Percentiles rank a stretch among this genome's conserved stretches.
phyloP scores from a whole-genome alignment of 2,797 vertebrate genomes.

The Buphagus erythrorhynchus region DNA sequence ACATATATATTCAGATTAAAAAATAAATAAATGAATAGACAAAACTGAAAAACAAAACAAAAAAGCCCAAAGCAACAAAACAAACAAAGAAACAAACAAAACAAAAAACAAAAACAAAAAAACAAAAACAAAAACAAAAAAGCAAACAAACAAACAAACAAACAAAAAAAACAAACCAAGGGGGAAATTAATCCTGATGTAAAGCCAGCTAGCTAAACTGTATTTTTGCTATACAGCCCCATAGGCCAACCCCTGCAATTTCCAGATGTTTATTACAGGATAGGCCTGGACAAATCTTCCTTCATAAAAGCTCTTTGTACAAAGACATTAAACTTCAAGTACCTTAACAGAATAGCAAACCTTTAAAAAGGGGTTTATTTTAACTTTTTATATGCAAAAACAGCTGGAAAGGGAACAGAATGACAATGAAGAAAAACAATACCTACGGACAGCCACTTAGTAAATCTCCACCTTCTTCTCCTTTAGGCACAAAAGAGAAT shows the following conservation, averaged over 20 bases:
- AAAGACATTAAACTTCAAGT: slow-evolving; percentile 32
- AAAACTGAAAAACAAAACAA: not conserved
- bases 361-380: slow-evolving; percentile 34
- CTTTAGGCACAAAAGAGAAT: not conserved
- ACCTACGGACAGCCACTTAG: not conserved
- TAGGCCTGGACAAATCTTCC: slow-evolving; percentile 37
- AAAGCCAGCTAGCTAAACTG: not conserved
- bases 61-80: not conserved
- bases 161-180: not conserved
- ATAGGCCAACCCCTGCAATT: slow-evolving; percentile 2
- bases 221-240: not conserved
- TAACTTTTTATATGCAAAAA: not conserved
- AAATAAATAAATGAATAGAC: not conserved
- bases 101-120: no score
- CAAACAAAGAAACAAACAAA: no score
- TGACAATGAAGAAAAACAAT: slow-evolving; percentile 48
- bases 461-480: slow-evolving; percentile 14
- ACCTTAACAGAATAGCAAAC: slow-evolving; percentile 17
- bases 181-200: not conserved
- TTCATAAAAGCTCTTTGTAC: slow-evolving; percentile 40
- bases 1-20: not conserved
- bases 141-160: no score
- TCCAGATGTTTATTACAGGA: slow-evolving; percentile 52
- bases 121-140: not conserved
- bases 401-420: slow-evolving; percentile 24